Conservation (phyloP, 2,888 invertebrate genomes). For the Notodonta ziczac region DNA sequence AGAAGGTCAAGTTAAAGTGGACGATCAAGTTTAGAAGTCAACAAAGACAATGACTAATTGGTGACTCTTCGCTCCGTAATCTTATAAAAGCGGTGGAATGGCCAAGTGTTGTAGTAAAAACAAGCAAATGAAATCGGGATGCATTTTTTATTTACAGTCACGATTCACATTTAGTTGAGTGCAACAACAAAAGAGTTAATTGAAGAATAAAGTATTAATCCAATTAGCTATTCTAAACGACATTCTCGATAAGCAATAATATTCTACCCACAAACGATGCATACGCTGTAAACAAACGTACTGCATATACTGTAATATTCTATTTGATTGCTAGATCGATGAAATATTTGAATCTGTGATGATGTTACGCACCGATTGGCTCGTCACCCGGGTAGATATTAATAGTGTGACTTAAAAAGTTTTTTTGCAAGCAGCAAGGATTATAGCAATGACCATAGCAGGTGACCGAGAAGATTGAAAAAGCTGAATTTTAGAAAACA, state of each 20-base stretch:
- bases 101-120: conserved; percentile 30
- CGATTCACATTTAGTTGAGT: conserved; percentile 12
- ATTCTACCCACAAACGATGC: background rate
- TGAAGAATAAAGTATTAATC: conserved; percentile 15
- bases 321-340: conserved; percentile 17
- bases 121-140: conserved; percentile 25
- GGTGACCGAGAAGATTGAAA: background rate
- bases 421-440: background rate
- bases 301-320: background rate
- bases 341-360: conserved; percentile 34
- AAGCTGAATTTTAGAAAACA: background rate
- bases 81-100: conserved; percentile 36
- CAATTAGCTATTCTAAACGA: conserved; percentile 8
- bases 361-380: conserved; percentile 33
- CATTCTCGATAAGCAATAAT: background rate
- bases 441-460: too few relatives aligned
- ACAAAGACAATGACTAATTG: conserved; percentile 57
- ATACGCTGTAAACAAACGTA: background rate
- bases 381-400: conserved; percentile 21
- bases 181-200: conserved; percentile 16
- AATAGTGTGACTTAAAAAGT: background rate
- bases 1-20: conserved; percentile 47
- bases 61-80: conserved; percentile 40
- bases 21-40: conserved; percentile 43
- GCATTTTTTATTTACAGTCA: conserved; percentile 13